A percentile compares a stretch with the other conserved stretches of the same genome.
Conservation (phyloP, 2,888 invertebrate species). For the Dryococelus australis region DNA sequence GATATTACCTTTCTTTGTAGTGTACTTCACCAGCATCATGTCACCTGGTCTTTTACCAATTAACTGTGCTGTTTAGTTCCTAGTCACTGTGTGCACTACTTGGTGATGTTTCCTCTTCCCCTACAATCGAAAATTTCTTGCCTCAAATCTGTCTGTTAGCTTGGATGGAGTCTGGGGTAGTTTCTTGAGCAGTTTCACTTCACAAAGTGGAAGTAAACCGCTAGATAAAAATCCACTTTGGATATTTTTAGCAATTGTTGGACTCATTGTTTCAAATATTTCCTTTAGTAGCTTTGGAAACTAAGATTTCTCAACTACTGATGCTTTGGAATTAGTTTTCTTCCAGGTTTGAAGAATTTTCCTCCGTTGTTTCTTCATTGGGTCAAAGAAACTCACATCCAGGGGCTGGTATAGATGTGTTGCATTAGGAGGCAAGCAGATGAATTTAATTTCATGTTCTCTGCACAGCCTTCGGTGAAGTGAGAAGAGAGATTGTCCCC, state of each 20-base stretch:
- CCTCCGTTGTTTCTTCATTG: conserved; percentile 32
- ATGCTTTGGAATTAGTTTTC: too few relatives aligned
- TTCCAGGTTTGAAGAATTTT: conserved; percentile 20
- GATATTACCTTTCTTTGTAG: too few relatives aligned
- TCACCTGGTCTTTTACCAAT: too few relatives aligned
- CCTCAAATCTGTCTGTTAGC: too few relatives aligned
- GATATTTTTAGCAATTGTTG: neutral
- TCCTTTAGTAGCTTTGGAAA: too few relatives aligned
- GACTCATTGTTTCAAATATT: conserved; percentile 20
- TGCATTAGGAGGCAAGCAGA: conserved; percentile 30
- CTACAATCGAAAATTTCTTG: neutral
- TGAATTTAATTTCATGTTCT: neutral
- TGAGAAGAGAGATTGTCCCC: too few relatives aligned
- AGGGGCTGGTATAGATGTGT: conserved; percentile 30
- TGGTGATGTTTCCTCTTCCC: too few relatives aligned
- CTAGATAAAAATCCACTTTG: conserved; percentile 24
- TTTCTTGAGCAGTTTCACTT: conserved; percentile 1
- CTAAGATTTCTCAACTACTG: too few relatives aligned
- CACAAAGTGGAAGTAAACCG: neutral
- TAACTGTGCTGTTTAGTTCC: too few relatives aligned
- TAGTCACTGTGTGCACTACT: too few relatives aligned
- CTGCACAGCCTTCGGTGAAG: neutral
- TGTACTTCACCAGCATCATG: too few relatives aligned
- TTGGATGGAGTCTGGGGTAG: neutral
- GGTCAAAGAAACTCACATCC: conserved; percentile 35